phyloP scores from a whole-genome alignment of 2,113 vertebrate species.

The Ailurus styani region DNA sequence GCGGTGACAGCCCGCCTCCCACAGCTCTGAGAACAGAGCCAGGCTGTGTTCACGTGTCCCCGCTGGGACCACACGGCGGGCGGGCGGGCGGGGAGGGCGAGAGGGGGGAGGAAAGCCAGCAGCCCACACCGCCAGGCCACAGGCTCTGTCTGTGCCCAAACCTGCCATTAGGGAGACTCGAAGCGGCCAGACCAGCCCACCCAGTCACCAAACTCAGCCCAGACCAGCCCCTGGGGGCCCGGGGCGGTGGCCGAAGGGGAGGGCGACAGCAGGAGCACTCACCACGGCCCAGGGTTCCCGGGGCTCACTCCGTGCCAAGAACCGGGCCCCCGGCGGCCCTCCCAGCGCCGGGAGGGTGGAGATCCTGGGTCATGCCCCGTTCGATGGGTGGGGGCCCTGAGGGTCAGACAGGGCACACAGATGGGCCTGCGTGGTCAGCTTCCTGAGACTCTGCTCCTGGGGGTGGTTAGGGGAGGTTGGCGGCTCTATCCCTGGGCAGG shows the following conservation, averaged over 20 bases:
- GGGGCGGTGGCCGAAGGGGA: not conserved
- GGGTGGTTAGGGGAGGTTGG: not conserved
- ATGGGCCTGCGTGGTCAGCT: rapidly evolving
- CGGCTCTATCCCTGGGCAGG: not conserved
- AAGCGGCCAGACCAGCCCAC: not conserved
- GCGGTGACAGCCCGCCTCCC: slow-evolving; percentile 60
- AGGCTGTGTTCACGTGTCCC: slow-evolving; percentile 49
- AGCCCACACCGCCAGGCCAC: not conserved
- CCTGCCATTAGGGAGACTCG: not conserved
- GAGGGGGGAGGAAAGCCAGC: not conserved
- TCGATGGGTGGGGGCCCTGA: not conserved
- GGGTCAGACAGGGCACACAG: not conserved
- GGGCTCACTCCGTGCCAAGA: not conserved
- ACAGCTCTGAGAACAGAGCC: slow-evolving; percentile 62
- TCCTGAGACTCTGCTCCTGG: not conserved
- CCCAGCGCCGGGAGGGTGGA: not conserved
- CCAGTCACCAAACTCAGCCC: not conserved
- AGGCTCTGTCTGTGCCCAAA: slow-evolving; percentile 54
- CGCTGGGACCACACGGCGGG: slow-evolving; percentile 46
- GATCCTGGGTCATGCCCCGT: rapidly evolving
- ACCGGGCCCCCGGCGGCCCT: too few relatives aligned
- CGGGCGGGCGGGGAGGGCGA: not conserved
- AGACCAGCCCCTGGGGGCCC: not conserved
- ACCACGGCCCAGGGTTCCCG: rapidly evolving
- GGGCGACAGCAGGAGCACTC: not conserved